These are phyloP conservation scores for Metridium senile DNA, from an alignment of 92 coral and sea anemone species.

Conservation along the genomic window DNA sequence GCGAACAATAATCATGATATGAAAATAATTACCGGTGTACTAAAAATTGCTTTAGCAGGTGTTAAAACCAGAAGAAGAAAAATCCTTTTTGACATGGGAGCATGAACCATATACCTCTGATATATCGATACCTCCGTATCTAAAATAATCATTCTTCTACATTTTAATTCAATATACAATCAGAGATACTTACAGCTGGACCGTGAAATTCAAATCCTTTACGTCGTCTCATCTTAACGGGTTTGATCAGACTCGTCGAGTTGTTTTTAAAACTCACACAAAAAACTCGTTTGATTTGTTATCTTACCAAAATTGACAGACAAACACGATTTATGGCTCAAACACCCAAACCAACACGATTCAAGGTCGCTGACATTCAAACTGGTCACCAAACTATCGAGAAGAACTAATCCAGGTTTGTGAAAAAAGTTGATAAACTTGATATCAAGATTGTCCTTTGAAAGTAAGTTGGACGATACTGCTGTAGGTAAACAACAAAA, in stretches of 20 bases:
- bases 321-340: slow-evolving; percentile 4
- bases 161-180: no score
- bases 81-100: no score
- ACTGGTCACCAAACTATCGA: neutral
- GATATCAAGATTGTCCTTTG: slow-evolving; percentile 1
- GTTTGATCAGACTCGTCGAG: slow-evolving; percentile 15
- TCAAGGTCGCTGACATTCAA: neutral
- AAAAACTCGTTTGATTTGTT: slow-evolving; percentile 13
- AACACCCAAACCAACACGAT: slow-evolving; percentile 8
- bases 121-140: no score
- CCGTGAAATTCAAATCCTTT: slow-evolving; percentile 21
- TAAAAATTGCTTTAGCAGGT: no score
- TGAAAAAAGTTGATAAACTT: slow-evolving; percentile 30
- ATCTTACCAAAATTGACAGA: slow-evolving; percentile 13
- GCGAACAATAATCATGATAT: no score
- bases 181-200: slow-evolving; percentile 24
- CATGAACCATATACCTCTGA: no score
- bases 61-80: no score
- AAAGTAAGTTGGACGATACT: neutral
- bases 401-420: slow-evolving; percentile 13
- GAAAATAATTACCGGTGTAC: no score
- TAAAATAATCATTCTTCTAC: no score
- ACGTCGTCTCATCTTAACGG: neutral
- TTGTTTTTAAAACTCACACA: slow-evolving; percentile 25
- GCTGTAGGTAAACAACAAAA: neutral